These are phyloP conservation scores for Aphis craccivora DNA, from an alignment of 1,140 invertebrate species.

Conservation along the genomic window DNA sequence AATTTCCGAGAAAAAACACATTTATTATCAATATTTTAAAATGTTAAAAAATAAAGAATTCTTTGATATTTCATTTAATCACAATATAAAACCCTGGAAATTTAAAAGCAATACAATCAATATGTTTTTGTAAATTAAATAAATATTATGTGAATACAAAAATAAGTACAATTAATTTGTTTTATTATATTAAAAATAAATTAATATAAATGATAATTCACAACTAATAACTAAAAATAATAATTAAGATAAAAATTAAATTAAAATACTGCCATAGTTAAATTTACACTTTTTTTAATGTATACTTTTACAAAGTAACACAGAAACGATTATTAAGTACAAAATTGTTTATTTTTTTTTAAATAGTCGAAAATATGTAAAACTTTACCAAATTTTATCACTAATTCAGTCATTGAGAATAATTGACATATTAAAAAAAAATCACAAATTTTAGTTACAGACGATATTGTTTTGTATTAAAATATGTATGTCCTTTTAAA, in stretches of 20 bases:
- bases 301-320: neutral
- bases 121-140: neutral
- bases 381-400: neutral
- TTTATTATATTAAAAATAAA: neutral
- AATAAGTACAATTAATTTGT: neutral
- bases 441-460: neutral
- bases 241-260: neutral
- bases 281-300: neutral
- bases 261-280: neutral
- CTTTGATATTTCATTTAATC: neutral
- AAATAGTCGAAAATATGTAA: neutral
- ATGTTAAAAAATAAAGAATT: neutral
- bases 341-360: neutral
- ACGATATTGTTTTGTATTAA: neutral
- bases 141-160: neutral
- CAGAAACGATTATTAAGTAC: neutral
- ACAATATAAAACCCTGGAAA: constrained; percentile 41
- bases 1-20: neutral
- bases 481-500: neutral
- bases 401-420: neutral
- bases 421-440: constrained; percentile 23
- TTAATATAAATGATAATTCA: neutral
- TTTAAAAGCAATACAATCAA: neutral
- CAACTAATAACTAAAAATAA: constrained; percentile 2
- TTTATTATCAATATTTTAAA: neutral